These are phyloP conservation scores for Camponotus floridanus DNA, from an alignment of 1,140 invertebrate species.

Conservation along the genomic window DNA sequence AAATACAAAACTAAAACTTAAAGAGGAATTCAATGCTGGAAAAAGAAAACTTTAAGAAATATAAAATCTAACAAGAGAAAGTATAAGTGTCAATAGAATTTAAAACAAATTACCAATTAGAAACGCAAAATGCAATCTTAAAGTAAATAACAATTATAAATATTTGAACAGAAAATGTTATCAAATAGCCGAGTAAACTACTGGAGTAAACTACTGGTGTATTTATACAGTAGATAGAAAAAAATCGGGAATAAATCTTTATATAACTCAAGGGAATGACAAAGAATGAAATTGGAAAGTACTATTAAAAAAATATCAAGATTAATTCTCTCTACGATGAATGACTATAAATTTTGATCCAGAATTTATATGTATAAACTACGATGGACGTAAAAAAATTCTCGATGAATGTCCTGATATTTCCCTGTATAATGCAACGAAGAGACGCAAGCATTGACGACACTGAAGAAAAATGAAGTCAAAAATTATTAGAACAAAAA, in stretches of 20 bases:
- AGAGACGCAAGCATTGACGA: slow-evolving; percentile 37
- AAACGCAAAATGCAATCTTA: background rate
- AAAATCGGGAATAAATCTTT: background rate
- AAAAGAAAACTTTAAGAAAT: background rate
- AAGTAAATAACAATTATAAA: slow-evolving; percentile 28
- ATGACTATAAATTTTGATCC: slow-evolving; percentile 10
- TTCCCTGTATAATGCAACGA: slow-evolving; percentile 17
- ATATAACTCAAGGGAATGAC: background rate
- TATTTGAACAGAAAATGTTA: slow-evolving; percentile 18
- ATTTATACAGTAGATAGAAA: slow-evolving; percentile 19
- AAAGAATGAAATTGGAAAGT: background rate
- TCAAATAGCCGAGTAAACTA: background rate
- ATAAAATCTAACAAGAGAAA: background rate
- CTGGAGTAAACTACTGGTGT: slow-evolving; percentile 3
- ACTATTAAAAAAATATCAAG: background rate
- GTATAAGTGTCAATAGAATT: background rate
- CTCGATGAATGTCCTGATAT: slow-evolving; percentile 29
- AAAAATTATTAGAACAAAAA: background rate
- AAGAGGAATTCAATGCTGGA: background rate
- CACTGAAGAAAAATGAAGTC: slow-evolving; percentile 31
- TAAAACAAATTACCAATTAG: background rate
- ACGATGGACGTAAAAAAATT: slow-evolving; percentile 7
- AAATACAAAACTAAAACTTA: background rate
- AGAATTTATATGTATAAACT: background rate
- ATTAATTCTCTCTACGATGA: slow-evolving; percentile 16